Evolutionary conservation across 2,113 vertebrate species (phyloP).

Genomic region (Mormyrus lacerda): DNA sequence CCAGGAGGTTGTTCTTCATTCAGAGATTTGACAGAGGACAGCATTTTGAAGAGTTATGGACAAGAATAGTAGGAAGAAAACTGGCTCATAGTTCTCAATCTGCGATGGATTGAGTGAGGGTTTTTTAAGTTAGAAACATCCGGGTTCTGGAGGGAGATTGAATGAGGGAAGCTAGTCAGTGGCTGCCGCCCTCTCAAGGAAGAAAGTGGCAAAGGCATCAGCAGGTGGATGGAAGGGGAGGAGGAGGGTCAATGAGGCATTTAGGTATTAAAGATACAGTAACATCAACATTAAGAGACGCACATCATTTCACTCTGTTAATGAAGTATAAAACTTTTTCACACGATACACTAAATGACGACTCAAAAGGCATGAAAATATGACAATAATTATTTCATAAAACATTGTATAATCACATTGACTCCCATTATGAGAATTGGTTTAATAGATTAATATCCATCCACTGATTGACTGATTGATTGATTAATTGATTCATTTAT

Average conservation of each 20-base stretch:
- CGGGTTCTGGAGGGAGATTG: background rate
- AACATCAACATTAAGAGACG: background rate
- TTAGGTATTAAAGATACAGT: background rate
- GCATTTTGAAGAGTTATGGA: too few species aligned
- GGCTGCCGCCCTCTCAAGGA: background rate
- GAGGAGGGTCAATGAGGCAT: background rate
- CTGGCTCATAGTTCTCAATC: too few species aligned
- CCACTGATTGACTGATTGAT: background rate
- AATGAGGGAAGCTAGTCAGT: background rate
- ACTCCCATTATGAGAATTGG: background rate
- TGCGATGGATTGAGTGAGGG: too few species aligned
- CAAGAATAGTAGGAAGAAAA: too few species aligned
- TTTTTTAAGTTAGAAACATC: background rate
- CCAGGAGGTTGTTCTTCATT: background rate
- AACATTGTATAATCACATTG: background rate
- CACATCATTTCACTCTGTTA: background rate
- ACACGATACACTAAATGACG: background rate
- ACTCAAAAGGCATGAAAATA: background rate
- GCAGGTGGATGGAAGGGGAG: background rate
- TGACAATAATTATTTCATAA: background rate
- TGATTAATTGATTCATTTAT: background rate
- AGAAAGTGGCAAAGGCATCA: background rate
- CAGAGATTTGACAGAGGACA: too few species aligned
- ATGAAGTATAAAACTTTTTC: background rate
- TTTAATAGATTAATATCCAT: background rate